Percentiles rank a stretch among this genome's conserved stretches.
phyloP scores from a whole-genome alignment of 2,797 vertebrate genomes.

The Acanthurus lineatus region DNA sequence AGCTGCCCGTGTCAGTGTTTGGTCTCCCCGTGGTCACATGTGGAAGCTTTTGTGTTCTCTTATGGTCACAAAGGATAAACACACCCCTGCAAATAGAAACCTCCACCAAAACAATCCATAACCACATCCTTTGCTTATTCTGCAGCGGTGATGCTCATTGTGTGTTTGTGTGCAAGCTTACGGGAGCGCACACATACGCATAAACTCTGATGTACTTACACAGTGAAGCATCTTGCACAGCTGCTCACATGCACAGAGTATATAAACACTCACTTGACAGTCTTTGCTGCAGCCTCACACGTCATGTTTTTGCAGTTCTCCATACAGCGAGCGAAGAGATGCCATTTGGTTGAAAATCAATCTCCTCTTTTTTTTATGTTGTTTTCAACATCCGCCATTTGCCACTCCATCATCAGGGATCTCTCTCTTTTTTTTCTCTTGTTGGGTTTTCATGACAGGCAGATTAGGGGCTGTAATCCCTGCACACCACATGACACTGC shows the following conservation, averaged over 20 bases:
- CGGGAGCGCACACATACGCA: constrained; percentile 17
- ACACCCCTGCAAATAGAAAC: constrained; percentile 67
- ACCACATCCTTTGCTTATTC: constrained; percentile 67
- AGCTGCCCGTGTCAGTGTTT: constrained; percentile 31
- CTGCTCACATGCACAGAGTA: not conserved
- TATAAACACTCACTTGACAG: constrained; percentile 43
- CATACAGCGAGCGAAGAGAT: constrained; percentile 7
- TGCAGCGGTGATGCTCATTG: not conserved
- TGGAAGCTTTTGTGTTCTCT: constrained; percentile 42
- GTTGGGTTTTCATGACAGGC: constrained; percentile 66
- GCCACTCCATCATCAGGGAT: constrained; percentile 30
- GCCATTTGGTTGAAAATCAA: constrained; percentile 1
- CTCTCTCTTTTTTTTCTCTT: constrained; percentile 33
- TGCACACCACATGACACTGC: constrained; percentile 58
- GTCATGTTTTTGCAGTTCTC: constrained; percentile 9
- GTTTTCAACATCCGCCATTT: constrained; percentile 27
- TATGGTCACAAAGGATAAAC: constrained; percentile 56
- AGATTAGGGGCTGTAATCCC: constrained; percentile 79
- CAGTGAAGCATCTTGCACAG: not conserved
- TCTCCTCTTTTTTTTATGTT: constrained; percentile 33
- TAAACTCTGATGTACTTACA: not conserved
- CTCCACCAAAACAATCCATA: constrained; percentile 40
- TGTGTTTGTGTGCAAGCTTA: not conserved
- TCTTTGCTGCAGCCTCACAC: not conserved
- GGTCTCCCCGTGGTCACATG: constrained; percentile 46